These are phyloP conservation scores for Nilaparvata lugens DNA, from an alignment of 1,140 invertebrate species.

Conservation along the genomic window DNA sequence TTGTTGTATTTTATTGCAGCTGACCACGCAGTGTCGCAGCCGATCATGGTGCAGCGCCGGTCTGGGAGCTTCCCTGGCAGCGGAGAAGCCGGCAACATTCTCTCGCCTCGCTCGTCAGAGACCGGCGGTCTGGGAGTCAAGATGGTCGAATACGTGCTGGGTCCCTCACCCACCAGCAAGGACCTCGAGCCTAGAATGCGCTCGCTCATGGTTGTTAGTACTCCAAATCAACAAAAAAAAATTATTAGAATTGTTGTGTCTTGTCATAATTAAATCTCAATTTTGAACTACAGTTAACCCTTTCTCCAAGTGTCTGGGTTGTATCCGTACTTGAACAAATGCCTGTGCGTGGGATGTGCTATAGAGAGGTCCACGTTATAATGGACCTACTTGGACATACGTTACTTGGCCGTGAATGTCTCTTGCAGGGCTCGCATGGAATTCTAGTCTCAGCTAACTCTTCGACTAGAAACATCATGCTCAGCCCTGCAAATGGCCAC, in stretches of 20 bases:
- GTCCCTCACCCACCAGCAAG: constrained; percentile 78
- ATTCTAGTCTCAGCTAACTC: no score
- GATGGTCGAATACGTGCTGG: constrained; percentile 97
- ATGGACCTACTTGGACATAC: no score
- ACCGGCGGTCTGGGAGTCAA: constrained; percentile 85
- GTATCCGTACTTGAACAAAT: no score
- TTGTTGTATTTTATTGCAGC: constrained; percentile 23
- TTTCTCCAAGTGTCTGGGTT: no score
- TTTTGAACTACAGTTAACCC: background rate
- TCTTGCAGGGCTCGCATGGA: no score
- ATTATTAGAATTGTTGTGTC: background rate
- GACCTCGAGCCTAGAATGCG: constrained; percentile 64
- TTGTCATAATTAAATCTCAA: background rate
- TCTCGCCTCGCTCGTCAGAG: constrained; percentile 58
- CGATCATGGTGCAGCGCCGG: constrained; percentile 57
- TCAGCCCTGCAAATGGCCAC: no score
- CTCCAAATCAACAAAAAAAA: no score
- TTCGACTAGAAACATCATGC: no score
- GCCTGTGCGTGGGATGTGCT: no score
- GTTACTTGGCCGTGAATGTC: no score
- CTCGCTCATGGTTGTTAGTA: constrained; percentile 48
- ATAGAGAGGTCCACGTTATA: no score
- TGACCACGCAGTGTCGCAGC: constrained; percentile 67
- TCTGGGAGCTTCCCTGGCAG: constrained; percentile 46
- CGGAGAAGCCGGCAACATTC: constrained; percentile 39